Percentiles rank a stretch among this genome's conserved stretches.
Conservation (phyloP, 2,888 invertebrate genomes). For the Sinopyrophorus schimmeli region DNA sequence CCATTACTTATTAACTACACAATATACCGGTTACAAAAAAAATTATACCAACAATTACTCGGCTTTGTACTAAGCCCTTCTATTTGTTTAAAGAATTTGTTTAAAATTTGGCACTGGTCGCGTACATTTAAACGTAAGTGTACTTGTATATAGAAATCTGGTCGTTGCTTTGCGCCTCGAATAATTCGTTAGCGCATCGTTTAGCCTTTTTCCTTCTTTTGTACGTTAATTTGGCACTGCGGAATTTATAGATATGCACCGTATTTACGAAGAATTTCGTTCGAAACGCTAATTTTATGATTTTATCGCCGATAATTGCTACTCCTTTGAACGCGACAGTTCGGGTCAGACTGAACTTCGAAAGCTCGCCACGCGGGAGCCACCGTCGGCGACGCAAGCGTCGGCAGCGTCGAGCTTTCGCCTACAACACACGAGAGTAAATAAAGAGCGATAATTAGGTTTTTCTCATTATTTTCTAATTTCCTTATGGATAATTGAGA, state of each 20-base stretch:
- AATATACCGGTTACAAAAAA: slow-evolving; percentile 19
- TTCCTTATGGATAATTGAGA: slow-evolving; percentile 2
- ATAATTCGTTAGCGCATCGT: no score
- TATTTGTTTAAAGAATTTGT: slow-evolving; percentile 20
- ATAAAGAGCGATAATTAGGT: slow-evolving; percentile 26
- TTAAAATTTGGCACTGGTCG: slow-evolving; percentile 31
- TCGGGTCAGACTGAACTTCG: slow-evolving; percentile 53
- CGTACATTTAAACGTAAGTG: slow-evolving; percentile 4
- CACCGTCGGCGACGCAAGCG: slow-evolving; percentile 40
- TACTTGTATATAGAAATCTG: slow-evolving; percentile 8
- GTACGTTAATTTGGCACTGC: slow-evolving; percentile 35
- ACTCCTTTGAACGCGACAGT: slow-evolving; percentile 45
- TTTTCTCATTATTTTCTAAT: slow-evolving; percentile 23
- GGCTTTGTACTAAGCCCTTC: slow-evolving; percentile 13
- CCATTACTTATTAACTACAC: slow-evolving; percentile 57
- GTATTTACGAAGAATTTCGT: slow-evolving; percentile 32
- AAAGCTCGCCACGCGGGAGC: slow-evolving; percentile 48
- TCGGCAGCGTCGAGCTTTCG: slow-evolving; percentile 28
- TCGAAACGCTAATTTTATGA: slow-evolving; percentile 37
- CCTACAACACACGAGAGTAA: slow-evolving; percentile 30
- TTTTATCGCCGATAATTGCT: slow-evolving; percentile 38
- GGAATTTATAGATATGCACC: slow-evolving; percentile 35
- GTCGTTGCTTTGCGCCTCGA: slow-evolving; percentile 11
- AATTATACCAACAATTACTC: slow-evolving; percentile 18
- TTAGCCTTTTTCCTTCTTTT: background rate